phyloP scores from a whole-genome alignment of 2,113 vertebrate species.

The Gopherus evgoodei region DNA sequence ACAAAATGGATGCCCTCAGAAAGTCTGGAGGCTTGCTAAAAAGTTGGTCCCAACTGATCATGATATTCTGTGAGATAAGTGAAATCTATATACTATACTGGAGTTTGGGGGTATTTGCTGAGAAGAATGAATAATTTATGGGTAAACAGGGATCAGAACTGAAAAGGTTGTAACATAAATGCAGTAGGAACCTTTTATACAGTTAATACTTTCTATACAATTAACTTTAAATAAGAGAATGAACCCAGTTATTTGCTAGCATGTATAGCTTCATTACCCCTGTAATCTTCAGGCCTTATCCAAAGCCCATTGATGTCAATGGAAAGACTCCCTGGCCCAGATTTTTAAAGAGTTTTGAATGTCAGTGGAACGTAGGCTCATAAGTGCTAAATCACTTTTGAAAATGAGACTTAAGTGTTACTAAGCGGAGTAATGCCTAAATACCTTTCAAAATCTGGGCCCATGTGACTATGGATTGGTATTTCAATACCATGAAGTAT shows the following conservation, averaged over 20 bases:
- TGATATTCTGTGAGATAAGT: not conserved
- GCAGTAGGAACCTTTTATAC: not conserved
- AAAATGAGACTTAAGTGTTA: not conserved
- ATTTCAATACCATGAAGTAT: constrained; percentile 4
- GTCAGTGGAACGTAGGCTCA: not conserved
- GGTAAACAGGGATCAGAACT: not conserved
- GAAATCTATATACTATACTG: not conserved
- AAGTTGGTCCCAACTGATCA: not conserved
- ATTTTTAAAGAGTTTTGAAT: not conserved
- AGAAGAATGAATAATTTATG: not conserved
- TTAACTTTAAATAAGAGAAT: not conserved
- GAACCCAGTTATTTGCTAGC: not conserved
- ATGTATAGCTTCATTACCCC: too few species aligned
- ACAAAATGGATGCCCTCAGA: not conserved
- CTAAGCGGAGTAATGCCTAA: constrained; percentile 35
- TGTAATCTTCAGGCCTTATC: not conserved
- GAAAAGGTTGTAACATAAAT: not conserved
- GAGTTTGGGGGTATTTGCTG: not conserved
- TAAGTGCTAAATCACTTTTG: constrained; percentile 18
- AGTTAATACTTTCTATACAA: not conserved
- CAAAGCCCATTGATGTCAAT: not conserved
- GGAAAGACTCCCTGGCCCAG: not conserved
- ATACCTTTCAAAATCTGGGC: constrained; percentile 72
- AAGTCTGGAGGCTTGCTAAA: not conserved
- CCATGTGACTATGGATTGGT: constrained; percentile 37